Evolutionary conservation across 2,888 invertebrate species (phyloP), one percentile per base, ranked within the genome.

Genomic region (Criorhina ranunculi): DNA sequence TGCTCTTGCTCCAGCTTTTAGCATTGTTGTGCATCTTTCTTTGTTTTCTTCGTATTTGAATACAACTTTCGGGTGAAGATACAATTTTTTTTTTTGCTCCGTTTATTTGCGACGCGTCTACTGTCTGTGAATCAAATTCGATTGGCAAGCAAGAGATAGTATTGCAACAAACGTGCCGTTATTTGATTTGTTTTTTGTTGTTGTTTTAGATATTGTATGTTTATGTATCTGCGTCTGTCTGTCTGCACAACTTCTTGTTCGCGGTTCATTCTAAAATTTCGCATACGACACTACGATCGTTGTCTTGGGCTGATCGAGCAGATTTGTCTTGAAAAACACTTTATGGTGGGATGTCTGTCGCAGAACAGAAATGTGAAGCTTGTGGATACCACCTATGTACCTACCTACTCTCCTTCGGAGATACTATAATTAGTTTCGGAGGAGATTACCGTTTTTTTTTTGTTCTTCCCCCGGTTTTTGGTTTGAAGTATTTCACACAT

Each of bases 141-240:
- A 73, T 83, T 69, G 69, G 44, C 46, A 51, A 40, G 69, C 62
- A 67, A 29, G 33, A 78, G 57, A 75, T 79, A 79, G 35, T 83
- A 79, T 78, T 83, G 67, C 83, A 73, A 69, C 44, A 83, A 83
- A 83, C 73, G 83, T 83, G 78, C 83, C 78, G 83, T 83, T 83
- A 83, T 83, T 19, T 57, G 83, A 78, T 73, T 73, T 69, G 69
- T 55, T 55, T 44, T 19, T 42, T 42, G 46, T 55, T 62, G 44
- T 37, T 73, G 72, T 75, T n/a, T n/a, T n/a, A n/a, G n/a, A n/a
- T 24, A 67, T 67, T 66, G 53, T 75, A 33, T 62, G n/a, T n/a
- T n/a, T n/a, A n/a, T n/a, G n/a, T n/a, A n/a, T n/a, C n/a, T n/a
- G n/a, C n/a, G n/a, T n/a, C n/a, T n/a, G n/a, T n/a, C n/a, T 64